Conservation (phyloP, 2,113 vertebrate genomes). For the Brienomyrus longianalis region DNA sequence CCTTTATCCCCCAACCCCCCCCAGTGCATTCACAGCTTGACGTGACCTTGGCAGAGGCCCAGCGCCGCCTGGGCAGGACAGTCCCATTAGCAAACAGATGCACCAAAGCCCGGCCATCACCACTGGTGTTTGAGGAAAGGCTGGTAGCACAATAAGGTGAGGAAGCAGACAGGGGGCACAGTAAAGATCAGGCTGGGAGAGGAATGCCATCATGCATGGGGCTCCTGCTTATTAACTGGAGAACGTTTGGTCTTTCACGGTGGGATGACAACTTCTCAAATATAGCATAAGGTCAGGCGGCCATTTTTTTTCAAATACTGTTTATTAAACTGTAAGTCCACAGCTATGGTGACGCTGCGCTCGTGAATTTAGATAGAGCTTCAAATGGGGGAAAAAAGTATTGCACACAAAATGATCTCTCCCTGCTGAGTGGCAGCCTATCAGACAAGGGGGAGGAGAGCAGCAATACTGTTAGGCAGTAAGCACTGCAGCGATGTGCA, state of each 20-base stretch:
- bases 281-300: neutral
- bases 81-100: constrained; percentile 10
- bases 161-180: neutral
- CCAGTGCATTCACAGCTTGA: constrained; percentile 14
- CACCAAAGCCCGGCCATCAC: constrained; percentile 19
- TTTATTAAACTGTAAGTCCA: neutral
- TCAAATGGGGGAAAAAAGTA: neutral
- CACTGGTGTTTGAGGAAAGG: constrained; percentile 19
- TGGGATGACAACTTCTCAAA: neutral
- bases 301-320: neutral
- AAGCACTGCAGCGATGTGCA: neutral
- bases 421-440: neutral
- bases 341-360: neutral
- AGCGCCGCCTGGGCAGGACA: constrained; percentile 17
- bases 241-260: neutral
- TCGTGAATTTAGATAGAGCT: neutral
- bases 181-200: neutral
- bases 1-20: neutral
- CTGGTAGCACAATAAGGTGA: constrained; percentile 14
- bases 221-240: neutral
- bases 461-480: neutral
- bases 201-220: neutral
- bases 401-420: neutral
- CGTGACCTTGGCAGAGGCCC: constrained; percentile 27
- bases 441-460: neutral